phyloP scores from a whole-genome alignment of 1,140 invertebrate species.

The Hetaerina americana region DNA sequence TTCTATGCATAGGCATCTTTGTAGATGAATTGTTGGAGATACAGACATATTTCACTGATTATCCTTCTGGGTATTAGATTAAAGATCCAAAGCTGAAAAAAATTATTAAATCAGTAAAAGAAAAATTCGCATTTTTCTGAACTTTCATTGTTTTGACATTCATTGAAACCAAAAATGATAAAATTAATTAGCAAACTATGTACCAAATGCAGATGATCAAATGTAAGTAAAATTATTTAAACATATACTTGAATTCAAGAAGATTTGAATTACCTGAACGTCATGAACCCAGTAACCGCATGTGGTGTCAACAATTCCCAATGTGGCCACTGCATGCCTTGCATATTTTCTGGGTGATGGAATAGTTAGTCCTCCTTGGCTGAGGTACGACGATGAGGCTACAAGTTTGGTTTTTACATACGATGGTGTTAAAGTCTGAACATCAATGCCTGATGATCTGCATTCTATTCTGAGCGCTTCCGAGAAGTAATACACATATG shows the following conservation, averaged over 20 bases:
- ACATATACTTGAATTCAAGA: neutral
- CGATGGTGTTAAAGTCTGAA: neutral
- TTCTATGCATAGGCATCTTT: too few relatives aligned
- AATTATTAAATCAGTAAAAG: neutral
- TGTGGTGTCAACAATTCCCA: conserved; percentile 61
- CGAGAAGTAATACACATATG: neutral
- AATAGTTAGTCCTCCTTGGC: conserved; percentile 35
- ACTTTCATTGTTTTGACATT: neutral
- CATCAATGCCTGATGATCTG: neutral
- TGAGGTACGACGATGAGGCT: neutral
- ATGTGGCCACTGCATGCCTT: conserved; percentile 58
- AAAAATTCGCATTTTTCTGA: neutral
- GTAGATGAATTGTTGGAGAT: neutral
- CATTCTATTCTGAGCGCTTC: neutral
- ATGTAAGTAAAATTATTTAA: neutral
- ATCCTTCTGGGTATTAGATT: neutral
- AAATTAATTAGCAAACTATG: neutral
- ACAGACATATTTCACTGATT: neutral
- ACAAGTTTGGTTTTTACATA: neutral
- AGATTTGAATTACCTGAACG: conserved; percentile 39
- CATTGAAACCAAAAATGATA: neutral
- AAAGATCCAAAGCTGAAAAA: neutral
- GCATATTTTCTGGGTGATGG: conserved; percentile 66
- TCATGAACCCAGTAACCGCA: conserved; percentile 84
- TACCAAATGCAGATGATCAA: neutral